Evolutionary conservation across 2,888 invertebrate species (phyloP).

Genomic region (Pseudococcus longispinus): DNA sequence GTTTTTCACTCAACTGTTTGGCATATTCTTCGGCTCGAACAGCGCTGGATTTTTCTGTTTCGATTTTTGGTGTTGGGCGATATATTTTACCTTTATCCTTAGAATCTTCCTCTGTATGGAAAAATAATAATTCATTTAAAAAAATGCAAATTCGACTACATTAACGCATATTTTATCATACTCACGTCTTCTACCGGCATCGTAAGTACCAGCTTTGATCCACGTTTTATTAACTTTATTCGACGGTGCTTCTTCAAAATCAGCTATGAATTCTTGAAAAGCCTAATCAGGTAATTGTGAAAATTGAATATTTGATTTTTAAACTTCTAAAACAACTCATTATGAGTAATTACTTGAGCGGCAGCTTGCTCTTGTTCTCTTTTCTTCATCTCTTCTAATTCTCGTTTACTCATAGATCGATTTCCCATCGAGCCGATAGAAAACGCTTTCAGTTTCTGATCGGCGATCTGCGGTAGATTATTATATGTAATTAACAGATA

Average conservation of each 20-base stretch:
- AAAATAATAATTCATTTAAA: conserved; percentile 39
- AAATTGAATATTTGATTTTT: background rate
- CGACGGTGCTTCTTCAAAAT: conserved; percentile 87
- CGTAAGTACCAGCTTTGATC: conserved; percentile 97
- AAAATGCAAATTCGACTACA: no score
- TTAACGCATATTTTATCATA: conserved; percentile 57
- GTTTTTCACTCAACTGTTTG: conserved; percentile 71
- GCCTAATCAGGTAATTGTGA: conserved; percentile 67
- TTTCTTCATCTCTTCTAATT: conserved; percentile 84
- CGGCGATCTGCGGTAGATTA: conserved; percentile 66
- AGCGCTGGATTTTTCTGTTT: conserved; percentile 69
- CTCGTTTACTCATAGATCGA: conserved; percentile 78
- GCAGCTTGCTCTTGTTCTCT: conserved; percentile 90
- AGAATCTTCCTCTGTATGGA: conserved; percentile 78
- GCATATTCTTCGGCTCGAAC: conserved; percentile 76
- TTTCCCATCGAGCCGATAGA: conserved; percentile 78
- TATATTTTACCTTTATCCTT: conserved; percentile 90
- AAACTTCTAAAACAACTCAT: background rate
- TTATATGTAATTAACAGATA: conserved; percentile 45
- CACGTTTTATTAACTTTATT: conserved; percentile 85
- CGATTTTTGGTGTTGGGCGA: conserved; percentile 82
- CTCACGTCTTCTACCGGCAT: conserved; percentile 90
- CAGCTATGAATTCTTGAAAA: conserved; percentile 96
- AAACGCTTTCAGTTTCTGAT: conserved; percentile 79
- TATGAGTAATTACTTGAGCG: conserved; percentile 73